Evolutionary conservation across 2,888 invertebrate species (phyloP), one percentile per base, ranked within the genome.

Genomic region (Helicoverpa assulta): DNA sequence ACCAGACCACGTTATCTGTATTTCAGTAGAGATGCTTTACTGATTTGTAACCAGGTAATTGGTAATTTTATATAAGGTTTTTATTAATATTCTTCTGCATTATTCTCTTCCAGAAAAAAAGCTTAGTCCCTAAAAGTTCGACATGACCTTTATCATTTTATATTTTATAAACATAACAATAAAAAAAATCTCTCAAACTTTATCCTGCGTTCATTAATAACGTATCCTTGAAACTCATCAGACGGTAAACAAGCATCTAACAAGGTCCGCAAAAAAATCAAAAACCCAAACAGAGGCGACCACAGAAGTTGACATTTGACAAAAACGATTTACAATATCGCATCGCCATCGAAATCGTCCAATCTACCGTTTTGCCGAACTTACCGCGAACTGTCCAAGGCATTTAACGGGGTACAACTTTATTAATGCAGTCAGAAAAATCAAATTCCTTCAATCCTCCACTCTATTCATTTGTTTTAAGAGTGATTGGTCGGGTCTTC

Each of bases 301-400:
- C 92, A 92, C 92, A 94, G 92, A 92, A 94, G 95, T 95, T 94
- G 95, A 95, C 94, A 95, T 94, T 94, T 94, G 95, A 95, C 95
- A 95, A 95, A 95, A 95, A 94, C 91, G 90, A 89, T 89, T 89
- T 85, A 83, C 82, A 86, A 86, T 93, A 95, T 95, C 95, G 85
- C 65, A 65, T 81, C 86, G 83, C 86, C 89, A 95, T 95, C 95
- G 76, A 95, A 94, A 94, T 94, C 91, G 92, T 89, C 88, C 94
- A 93, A 88, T 89, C 94, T 94, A 95, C 95, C 95, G 95, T 95
- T 92, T 91, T 88, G 90, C 88, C 88, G 91, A 91, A 90, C 90
- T 91, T 94, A 95, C 94, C 89, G 89, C 93, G 95, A 95, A 95
- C 95, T 95, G 95, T 95, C 95, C 93, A 91, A 94, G 91, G 84